Base-by-base conservation (phyloP, 2,113 vertebrate genomes). In the Pipa parva region DNA sequence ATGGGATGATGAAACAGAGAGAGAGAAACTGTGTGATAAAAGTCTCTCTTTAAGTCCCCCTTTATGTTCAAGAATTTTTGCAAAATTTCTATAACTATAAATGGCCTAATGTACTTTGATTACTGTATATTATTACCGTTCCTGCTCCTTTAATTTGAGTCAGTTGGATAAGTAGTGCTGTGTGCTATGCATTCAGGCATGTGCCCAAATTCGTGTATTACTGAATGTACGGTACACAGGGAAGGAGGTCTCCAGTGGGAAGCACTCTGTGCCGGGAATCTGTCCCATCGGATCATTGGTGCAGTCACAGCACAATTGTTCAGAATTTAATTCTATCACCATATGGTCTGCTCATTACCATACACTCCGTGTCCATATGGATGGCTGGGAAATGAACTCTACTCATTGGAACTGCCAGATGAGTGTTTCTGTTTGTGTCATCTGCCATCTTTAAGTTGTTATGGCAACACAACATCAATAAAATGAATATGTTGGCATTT, bases 361-460 rank as follows among this genome's bases (percentile, higher is more conserved):
- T 90, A 89, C 82, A 82, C 86, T 87, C 83, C 84, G 83, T 81
- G 84, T 92, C 89, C 89, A 89, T 91, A 89, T 92, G 90, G 90
- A 86, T 79, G 87, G 85, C 85, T 87, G 86, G 85, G 86, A 90
- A 87, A 87, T 90, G 88, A 92, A 91, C 87, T 88, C 86, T 84
- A 88, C 85, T 89, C 86, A 85, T 85, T 90, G 88, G 85, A 89
- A 88, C 86, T 87, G 86, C 86, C 89, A 90, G 88, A 88, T 89
- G 90, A 89, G 87, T 85, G 88, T 85, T 87, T 87, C 85, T 84
- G 84, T 81, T 86, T 88, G 85, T 87, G 87, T 89, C 87, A 89
- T 87, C 82, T 88, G 88, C 88, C 87, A 85, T 85, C 81, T 87
- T 83, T 81, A 49, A 78, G 88, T 91, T 87, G 87, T 89, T 88